phyloP scores from a whole-genome alignment of 2,113 vertebrate species.

The Kryptolebias marmoratus region DNA sequence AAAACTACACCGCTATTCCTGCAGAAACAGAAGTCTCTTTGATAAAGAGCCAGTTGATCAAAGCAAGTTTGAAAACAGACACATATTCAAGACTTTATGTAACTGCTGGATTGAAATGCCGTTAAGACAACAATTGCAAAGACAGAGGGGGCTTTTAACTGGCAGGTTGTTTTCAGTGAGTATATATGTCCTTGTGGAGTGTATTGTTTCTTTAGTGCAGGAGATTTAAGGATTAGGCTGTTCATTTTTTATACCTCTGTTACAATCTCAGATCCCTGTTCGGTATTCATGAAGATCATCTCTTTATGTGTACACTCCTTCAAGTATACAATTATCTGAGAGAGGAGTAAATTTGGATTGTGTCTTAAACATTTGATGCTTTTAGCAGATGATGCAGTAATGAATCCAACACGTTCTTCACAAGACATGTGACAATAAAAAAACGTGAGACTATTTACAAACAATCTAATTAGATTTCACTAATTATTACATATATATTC shows the following conservation, averaged over 20 bases:
- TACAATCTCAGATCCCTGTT: slow-evolving; percentile 15
- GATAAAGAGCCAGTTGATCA: slow-evolving; percentile 12
- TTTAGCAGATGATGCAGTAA: slow-evolving; percentile 14
- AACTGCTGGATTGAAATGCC: slow-evolving; percentile 3
- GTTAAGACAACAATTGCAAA: neutral
- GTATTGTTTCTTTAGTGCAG: slow-evolving; percentile 5
- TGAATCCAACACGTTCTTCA: neutral
- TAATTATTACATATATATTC: too few species aligned
- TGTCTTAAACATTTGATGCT: slow-evolving; percentile 4
- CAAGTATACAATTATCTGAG: neutral
- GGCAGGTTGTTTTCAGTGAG: neutral
- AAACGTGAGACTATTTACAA: neutral
- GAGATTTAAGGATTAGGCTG: neutral
- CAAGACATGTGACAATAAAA: too few species aligned
- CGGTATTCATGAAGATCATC: slow-evolving; percentile 22
- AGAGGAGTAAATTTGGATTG: neutral
- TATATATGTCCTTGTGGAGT: slow-evolving; percentile 7
- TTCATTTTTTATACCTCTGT: slow-evolving; percentile 19
- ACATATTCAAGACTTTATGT: neutral
- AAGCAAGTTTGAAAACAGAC: slow-evolving; percentile 6
- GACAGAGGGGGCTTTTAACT: slow-evolving; percentile 4
- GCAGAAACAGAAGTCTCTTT: neutral
- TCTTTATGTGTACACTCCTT: slow-evolving; percentile 12
- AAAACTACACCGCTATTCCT: neutral
- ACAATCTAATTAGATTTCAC: neutral